Evolutionary conservation across 2,888 invertebrate genomes (phyloP).

Genomic region (Chymomyza procnemis): DNA sequence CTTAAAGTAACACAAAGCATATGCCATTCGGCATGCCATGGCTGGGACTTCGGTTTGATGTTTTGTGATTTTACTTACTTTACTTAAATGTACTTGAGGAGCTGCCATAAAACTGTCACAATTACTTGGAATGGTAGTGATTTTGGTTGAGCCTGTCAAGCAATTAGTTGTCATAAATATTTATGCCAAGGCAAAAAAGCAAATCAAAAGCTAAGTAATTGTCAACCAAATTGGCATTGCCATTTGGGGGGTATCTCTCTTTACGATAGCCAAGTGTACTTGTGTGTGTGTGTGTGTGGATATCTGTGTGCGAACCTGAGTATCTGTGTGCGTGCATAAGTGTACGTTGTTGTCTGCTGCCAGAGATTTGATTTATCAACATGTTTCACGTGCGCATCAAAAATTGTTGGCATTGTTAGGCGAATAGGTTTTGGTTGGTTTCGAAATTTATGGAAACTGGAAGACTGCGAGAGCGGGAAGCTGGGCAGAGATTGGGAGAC

Average conservation of each 20-base stretch:
- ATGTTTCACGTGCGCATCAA: slow-evolving; percentile 63
- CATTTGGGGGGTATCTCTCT: slow-evolving; percentile 46
- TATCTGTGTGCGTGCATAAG: not conserved
- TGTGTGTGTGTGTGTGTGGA: not conserved
- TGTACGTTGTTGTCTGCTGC: not conserved
- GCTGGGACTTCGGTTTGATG: not conserved
- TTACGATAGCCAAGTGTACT: too few species aligned
- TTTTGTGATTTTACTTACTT: not conserved
- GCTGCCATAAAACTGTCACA: slow-evolving; percentile 46
- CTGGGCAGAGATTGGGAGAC: not conserved
- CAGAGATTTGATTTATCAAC: slow-evolving; percentile 69
- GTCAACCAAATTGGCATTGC: slow-evolving; percentile 70
- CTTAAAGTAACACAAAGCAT: not conserved
- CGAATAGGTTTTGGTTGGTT: not conserved
- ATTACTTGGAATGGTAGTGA: not conserved
- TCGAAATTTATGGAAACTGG: not conserved
- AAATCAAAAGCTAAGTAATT: slow-evolving; percentile 53
- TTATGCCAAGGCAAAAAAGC: not conserved
- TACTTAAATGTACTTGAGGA: not conserved
- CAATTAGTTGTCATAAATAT: slow-evolving; percentile 45
- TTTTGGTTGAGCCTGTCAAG: slow-evolving; percentile 22
- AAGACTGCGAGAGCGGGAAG: not conserved
- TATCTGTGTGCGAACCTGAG: not conserved
- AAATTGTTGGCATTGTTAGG: slow-evolving; percentile 48
- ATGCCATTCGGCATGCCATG: not conserved